phyloP scores from a whole-genome alignment of 2,113 vertebrate genomes.

The Pedetes capensis region DNA sequence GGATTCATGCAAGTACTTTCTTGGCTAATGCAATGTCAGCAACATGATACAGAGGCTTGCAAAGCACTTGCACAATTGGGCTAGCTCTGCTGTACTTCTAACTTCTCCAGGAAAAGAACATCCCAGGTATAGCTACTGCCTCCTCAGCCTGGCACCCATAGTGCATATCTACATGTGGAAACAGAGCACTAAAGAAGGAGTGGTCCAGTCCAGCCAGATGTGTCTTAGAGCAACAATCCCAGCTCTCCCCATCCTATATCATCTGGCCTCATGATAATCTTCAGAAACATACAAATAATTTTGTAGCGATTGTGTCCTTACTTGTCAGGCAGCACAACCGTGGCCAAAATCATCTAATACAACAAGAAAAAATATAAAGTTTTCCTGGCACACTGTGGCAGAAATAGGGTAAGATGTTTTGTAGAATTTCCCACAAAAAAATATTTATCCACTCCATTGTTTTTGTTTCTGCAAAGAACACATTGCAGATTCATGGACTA shows the following conservation, averaged over 20 bases:
- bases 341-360: neutral
- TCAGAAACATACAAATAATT: neutral
- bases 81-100: neutral
- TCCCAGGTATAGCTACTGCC: neutral
- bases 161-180: neutral
- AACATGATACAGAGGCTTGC: neutral
- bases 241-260: neutral
- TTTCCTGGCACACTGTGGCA: neutral
- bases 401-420: neutral
- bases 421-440: neutral
- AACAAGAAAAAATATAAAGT: neutral
- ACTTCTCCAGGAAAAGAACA: neutral
- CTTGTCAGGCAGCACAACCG: neutral
- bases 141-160: neutral
- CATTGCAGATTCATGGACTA: neutral
- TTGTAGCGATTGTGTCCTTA: neutral
- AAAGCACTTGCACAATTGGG: neutral
- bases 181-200: neutral
- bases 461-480: neutral
- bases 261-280: neutral
- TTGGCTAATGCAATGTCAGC: neutral
- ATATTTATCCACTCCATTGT: neutral
- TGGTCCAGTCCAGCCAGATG: neutral
- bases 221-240: neutral
- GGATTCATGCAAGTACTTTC: neutral